A percentile compares a stretch with the other conserved stretches of the same genome.
phyloP scores from a whole-genome alignment of 2,888 invertebrate genomes.

The Camponotus fellah region DNA sequence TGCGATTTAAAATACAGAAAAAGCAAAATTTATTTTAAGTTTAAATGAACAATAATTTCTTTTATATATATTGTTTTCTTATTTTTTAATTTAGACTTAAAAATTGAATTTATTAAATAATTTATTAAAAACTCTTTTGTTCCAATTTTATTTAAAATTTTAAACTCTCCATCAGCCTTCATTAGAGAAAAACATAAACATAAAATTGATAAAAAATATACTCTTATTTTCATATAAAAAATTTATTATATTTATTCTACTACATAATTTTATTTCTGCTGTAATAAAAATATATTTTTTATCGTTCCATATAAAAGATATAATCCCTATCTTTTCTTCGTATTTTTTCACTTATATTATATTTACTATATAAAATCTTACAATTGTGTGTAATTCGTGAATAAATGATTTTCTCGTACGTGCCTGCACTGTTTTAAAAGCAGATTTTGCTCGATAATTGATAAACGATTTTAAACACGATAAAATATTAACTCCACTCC shows the following conservation, averaged over 20 bases:
- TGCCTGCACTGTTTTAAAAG: background rate
- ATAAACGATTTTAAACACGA: constrained; percentile 62
- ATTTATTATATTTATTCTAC: background rate
- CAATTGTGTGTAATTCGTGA: background rate
- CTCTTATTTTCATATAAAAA: background rate
- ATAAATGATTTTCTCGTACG: constrained; percentile 22
- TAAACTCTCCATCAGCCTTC: background rate
- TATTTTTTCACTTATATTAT: background rate
- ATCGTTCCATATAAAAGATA: background rate
- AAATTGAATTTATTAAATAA: background rate
- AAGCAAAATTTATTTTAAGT: background rate
- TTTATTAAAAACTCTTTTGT: background rate
- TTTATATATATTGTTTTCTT: background rate
- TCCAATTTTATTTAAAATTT: background rate
- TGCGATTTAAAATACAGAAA: background rate
- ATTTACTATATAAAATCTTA: background rate
- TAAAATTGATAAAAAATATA: background rate
- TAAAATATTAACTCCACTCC: constrained; percentile 63
- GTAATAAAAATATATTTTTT: background rate
- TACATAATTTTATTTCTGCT: background rate
- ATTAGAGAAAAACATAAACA: background rate
- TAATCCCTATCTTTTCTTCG: background rate
- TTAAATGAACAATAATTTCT: background rate
- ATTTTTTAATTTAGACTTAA: background rate
- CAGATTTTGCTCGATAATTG: too few relatives aligned